Conservation (phyloP, 2,888 invertebrate genomes). For the Nezara viridula region DNA sequence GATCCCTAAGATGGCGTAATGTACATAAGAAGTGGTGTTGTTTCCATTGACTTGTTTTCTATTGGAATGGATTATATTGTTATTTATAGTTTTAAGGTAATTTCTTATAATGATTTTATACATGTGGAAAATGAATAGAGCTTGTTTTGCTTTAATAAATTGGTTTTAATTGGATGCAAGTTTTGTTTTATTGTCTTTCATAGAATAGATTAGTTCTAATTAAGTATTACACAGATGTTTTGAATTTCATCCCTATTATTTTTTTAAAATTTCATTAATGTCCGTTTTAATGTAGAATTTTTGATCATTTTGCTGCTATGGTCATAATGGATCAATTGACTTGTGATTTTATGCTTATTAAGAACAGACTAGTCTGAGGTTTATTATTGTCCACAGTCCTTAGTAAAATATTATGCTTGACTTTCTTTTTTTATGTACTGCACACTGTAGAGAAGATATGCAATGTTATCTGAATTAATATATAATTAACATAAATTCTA, state of each 20-base stretch:
- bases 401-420: not conserved
- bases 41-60: constrained; percentile 56
- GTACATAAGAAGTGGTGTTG: constrained; percentile 54
- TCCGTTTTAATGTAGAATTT: constrained; percentile 8
- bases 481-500: not conserved
- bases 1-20: constrained; percentile 57
- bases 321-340: constrained; percentile 19
- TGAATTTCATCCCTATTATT: not conserved
- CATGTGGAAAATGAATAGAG: constrained; percentile 29
- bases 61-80: constrained; percentile 51
- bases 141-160: constrained; percentile 42
- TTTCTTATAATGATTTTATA: not conserved
- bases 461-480: not conserved
- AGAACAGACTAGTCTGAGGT: not conserved
- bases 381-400: not conserved
- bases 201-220: constrained; percentile 45
- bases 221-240: constrained; percentile 39
- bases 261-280: not conserved
- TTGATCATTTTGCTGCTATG: not conserved
- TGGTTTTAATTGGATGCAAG: constrained; percentile 16
- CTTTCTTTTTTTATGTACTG: not conserved
- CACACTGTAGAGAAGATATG: not conserved
- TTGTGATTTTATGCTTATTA: constrained; percentile 36
- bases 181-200: constrained; percentile 43
- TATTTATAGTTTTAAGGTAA: constrained; percentile 53